Evolutionary conservation across 92 coral and sea anemone genomes (phyloP), one percentile per base, ranked within the genome.

Genomic region (Porites divaricata): DNA sequence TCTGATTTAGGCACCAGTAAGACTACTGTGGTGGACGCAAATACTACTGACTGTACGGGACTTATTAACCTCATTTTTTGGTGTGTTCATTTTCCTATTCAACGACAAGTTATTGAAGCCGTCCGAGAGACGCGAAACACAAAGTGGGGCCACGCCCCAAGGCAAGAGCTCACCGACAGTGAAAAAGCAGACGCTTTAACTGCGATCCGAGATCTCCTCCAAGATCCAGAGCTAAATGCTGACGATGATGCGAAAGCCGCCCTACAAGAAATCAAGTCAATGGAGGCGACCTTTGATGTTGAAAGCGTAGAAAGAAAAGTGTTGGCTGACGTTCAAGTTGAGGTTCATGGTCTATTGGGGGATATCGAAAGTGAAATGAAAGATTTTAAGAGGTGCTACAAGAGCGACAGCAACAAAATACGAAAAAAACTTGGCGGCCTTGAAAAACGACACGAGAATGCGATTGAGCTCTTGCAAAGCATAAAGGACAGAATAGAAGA

Each of bases 11-110:
- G 94, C 8, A 75, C 72, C 4, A 62, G 74, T 2, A 28, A 28
- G 51, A 81, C 78, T 35, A 51, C 73, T 56, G 83, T 83, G 57
- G 80, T 75, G 28, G 88, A 81, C 50, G 89, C 89, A 12, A 63
- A 61, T 41, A 81, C 79, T 6, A 93, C 92, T 52, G 97, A 91
- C 79, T 77, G 92, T 12, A 93, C 97, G 54, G 93, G 93, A 35
- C 93, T 93, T 8, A 54, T 90, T 20, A 93, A 93, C 63, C 78
- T 93, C 26, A 57, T 93, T 8, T 70, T 9, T 26, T 88, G 71
- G 83, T 93, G 97, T 63, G 70, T 54, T 61, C 59, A 88, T 81
- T 93, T 88, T 56, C 83, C 80, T 35, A 26, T 83, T 26, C 78
- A 64, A 59, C 23, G 68, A 28, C 12, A 59, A 2, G 28, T 78